Conservation (phyloP, 2,797 vertebrate genomes). For the Tokudaia tokunoshimensis region DNA sequence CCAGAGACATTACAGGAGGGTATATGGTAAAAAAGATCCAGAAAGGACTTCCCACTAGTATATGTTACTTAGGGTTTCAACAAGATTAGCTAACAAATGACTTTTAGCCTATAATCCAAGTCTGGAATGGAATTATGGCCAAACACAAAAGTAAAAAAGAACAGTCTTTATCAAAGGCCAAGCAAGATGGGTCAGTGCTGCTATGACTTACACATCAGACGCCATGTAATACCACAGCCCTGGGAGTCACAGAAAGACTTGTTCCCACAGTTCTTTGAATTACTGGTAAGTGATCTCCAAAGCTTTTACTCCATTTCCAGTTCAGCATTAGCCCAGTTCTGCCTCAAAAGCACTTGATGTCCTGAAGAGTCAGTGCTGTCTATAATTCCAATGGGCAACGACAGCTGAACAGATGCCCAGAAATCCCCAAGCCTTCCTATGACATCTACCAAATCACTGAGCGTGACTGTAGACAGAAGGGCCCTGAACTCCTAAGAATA, state of each 20-base stretch:
- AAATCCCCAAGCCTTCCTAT: not conserved
- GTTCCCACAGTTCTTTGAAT: not conserved
- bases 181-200: not conserved
- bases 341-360: not conserved
- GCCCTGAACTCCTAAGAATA: no score
- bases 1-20: not conserved
- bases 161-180: not conserved
- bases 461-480: not conserved
- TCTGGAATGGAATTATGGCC: not conserved
- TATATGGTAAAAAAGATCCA: not conserved
- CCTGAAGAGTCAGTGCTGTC: no score
- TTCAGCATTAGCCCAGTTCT: not conserved
- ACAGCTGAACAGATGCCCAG: no score
- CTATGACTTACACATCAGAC: not conserved
- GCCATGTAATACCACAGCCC: not conserved
- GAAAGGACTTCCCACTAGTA: not conserved
- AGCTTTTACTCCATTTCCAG: not conserved
- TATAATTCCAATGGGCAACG: no score
- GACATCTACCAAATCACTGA: not conserved
- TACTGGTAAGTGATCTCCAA: not conserved
- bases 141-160: not conserved
- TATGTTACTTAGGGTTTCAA: not conserved
- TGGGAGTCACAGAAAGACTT: not conserved
- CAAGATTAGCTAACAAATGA: not conserved
- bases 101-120: not conserved